Conservation (phyloP, 1,140 invertebrate species). For the Conus betulinus region DNA sequence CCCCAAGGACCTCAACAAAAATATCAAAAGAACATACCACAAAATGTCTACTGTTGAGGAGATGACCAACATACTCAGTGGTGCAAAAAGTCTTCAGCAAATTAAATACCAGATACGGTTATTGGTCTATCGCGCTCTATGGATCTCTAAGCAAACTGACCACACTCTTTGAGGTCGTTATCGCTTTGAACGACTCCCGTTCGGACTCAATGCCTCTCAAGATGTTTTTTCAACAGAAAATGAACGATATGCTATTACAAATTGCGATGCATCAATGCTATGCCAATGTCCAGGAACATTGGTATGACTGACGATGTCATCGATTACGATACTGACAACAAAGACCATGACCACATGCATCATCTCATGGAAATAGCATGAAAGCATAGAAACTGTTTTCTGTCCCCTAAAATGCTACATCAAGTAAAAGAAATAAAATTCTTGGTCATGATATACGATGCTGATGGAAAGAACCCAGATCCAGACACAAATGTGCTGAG, state of each 20-base stretch:
- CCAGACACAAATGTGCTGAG: neutral
- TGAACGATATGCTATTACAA: constrained; percentile 63
- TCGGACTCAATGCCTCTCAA: constrained; percentile 63
- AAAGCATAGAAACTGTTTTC: constrained; percentile 1
- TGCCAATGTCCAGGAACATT: constrained; percentile 54
- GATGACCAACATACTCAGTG: no score
- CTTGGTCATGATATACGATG: neutral
- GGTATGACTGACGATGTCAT: constrained; percentile 71
- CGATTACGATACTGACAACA: constrained; percentile 50
- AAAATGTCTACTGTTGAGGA: no score
- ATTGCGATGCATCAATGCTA: no score
- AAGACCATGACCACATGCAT: constrained; percentile 30
- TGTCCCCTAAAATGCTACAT: neutral
- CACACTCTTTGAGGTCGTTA: constrained; percentile 74
- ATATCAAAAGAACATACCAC: no score
- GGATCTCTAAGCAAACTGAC: constrained; percentile 53
- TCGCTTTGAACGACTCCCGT: constrained; percentile 67
- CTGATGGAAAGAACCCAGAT: neutral
- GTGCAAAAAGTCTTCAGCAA: no score
- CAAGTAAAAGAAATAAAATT: neutral
- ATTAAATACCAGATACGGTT: no score
- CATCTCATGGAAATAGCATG: neutral
- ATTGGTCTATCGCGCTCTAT: no score
- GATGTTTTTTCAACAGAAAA: constrained; percentile 65
- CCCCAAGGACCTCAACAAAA: no score